Percentiles rank a stretch among this genome's conserved stretches.
Conservation (phyloP, 2,113 vertebrate species). For the Rhinichthys klamathensis region DNA sequence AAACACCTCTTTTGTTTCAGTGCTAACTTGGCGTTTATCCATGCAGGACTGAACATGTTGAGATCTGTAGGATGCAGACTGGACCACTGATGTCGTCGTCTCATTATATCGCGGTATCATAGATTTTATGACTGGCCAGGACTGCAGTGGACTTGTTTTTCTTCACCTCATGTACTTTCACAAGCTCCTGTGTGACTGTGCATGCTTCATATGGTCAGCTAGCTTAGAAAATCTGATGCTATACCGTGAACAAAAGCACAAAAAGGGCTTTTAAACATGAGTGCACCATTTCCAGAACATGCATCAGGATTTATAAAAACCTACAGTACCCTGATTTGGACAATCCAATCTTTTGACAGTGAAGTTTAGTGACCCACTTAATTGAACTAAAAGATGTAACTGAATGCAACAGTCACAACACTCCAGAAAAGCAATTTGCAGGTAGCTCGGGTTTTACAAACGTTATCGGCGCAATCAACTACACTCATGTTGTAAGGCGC, state of each 20-base stretch:
- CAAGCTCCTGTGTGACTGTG: slow-evolving; percentile 43
- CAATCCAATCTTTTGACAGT: not conserved
- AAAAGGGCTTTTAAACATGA: slow-evolving; percentile 15
- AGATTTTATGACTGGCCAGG: not conserved
- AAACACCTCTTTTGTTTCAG: slow-evolving; percentile 48
- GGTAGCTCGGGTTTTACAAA: slow-evolving; percentile 9
- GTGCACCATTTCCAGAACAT: not conserved
- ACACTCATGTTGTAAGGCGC: slow-evolving; percentile 13
- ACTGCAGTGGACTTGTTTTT: slow-evolving; percentile 14
- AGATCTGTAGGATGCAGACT: slow-evolving; percentile 27
- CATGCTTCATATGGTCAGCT: slow-evolving; percentile 41
- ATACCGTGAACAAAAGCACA: slow-evolving; percentile 24
- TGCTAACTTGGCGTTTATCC: slow-evolving; percentile 18
- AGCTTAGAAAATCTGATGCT: slow-evolving; percentile 47
- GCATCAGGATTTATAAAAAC: not conserved
- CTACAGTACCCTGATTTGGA: not conserved
- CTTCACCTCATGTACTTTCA: slow-evolving; percentile 49
- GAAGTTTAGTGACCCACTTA: not conserved
- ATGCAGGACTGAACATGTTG: slow-evolving; percentile 17
- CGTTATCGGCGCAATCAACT: slow-evolving; percentile 23
- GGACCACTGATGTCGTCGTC: not conserved
- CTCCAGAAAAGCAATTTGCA: slow-evolving; percentile 9
- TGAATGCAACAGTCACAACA: slow-evolving; percentile 10
- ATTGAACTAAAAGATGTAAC: not conserved
- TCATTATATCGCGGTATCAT: not conserved